phyloP scores from a whole-genome alignment of 1,140 invertebrate species.

The Atta cephalotes region DNA sequence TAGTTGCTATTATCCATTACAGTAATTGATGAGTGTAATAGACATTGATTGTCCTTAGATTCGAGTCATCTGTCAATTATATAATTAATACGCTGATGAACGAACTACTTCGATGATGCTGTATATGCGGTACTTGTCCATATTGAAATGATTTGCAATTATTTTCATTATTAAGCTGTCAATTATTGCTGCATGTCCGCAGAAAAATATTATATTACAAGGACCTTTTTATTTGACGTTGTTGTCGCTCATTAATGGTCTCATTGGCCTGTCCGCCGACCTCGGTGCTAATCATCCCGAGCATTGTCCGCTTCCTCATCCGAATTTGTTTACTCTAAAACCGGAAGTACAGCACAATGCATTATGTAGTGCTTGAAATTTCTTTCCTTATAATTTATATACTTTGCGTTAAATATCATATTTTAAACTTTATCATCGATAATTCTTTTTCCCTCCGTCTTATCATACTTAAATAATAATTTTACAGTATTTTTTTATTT shows the following conservation, averaged over 20 bases:
- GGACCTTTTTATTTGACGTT: constrained; percentile 80
- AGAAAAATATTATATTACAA: constrained; percentile 71
- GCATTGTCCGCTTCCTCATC: constrained; percentile 54
- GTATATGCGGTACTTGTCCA: not conserved
- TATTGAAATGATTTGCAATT: constrained; percentile 39
- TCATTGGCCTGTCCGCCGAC: constrained; percentile 61
- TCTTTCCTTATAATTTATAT: not conserved
- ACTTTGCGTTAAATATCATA: not conserved
- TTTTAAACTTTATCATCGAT: not conserved
- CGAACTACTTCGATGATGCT: not conserved
- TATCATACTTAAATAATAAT: no score
- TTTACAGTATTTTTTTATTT: not conserved
- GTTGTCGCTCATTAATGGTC: constrained; percentile 77
- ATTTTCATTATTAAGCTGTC: constrained; percentile 77
- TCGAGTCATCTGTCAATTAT: constrained; percentile 23
- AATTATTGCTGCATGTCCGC: constrained; percentile 69
- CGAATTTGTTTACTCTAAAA: constrained; percentile 31
- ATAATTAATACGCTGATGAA: constrained; percentile 37
- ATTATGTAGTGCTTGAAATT: not conserved
- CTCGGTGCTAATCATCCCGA: constrained; percentile 37
- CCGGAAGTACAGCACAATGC: constrained; percentile 31
- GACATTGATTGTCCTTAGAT: constrained; percentile 27
- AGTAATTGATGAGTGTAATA: constrained; percentile 8
- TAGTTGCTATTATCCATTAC: constrained; percentile 12
- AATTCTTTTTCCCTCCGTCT: not conserved